Conservation (phyloP, 2,797 vertebrate genomes). For the Pyrocephalus nanus region DNA sequence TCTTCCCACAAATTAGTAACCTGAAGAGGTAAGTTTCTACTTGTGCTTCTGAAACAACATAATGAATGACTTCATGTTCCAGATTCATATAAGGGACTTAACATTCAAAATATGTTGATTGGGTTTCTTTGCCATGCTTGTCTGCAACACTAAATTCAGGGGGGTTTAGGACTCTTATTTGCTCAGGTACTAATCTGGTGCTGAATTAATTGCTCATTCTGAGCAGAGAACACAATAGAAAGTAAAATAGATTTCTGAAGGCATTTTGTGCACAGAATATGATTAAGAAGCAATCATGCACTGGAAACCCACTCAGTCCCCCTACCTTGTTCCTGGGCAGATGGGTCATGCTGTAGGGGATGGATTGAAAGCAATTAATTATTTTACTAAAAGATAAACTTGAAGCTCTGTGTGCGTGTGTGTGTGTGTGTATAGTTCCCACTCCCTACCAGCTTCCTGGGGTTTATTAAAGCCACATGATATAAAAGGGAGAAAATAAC, state of each 20-base stretch:
- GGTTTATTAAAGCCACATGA: not conserved
- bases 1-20: not conserved
- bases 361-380: not conserved
- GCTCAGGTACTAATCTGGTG: not conserved
- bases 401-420: not conserved
- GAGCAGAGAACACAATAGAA: not conserved
- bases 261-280: not conserved
- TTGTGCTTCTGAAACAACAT: not conserved
- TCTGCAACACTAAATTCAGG: not conserved
- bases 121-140: not conserved
- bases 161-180: not conserved
- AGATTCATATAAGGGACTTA: not conserved
- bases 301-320: not conserved
- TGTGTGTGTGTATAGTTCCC: not conserved
- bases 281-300: not conserved
- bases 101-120: not conserved
- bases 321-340: not conserved
- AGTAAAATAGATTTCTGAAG: slow-evolving; percentile 21
- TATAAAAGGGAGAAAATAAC: not conserved
- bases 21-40: not conserved
- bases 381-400: slow-evolving; percentile 1
- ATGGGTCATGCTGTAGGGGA: not conserved
- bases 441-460: not conserved
- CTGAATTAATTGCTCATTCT: not conserved
- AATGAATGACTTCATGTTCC: not conserved